These are phyloP conservation scores for Drosophila infuscata DNA, from an alignment of 2,888 invertebrate species.

Conservation along the genomic window DNA sequence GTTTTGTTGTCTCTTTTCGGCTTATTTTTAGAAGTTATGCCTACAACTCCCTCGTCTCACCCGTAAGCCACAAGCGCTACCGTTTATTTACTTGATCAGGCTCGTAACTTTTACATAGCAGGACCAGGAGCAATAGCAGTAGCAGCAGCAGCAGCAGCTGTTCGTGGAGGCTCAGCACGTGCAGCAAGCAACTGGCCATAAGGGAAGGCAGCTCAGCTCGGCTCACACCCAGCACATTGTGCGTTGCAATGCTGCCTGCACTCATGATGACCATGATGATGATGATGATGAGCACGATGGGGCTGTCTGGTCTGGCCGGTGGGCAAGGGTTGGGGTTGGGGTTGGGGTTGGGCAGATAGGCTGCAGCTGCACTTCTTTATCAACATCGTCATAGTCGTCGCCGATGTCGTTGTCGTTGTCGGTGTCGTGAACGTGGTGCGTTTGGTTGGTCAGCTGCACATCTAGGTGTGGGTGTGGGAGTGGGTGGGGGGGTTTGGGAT, in stretches of 20 bases:
- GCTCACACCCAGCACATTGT: constrained; percentile 42
- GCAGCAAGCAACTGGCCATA: constrained; percentile 74
- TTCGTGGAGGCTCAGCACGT: constrained; percentile 77
- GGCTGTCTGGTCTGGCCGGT: constrained; percentile 34
- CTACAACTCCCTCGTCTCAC: constrained; percentile 26
- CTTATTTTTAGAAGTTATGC: constrained; percentile 79
- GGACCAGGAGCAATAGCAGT: constrained; percentile 4
- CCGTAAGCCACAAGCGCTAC: not conserved
- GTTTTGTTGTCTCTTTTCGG: constrained; percentile 83
- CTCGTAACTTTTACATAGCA: constrained; percentile 71
- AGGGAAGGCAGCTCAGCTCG: constrained; percentile 24
- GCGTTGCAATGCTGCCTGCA: constrained; percentile 52
- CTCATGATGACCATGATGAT: constrained; percentile 25
- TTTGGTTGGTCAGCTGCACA: constrained; percentile 70
- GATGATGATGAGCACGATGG: constrained; percentile 31
- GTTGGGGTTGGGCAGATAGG: constrained; percentile 16
- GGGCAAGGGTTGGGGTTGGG: not conserved
- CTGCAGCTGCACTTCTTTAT: constrained; percentile 65
- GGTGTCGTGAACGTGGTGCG: constrained; percentile 51
- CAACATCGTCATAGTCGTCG: constrained; percentile 33
- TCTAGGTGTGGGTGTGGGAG: constrained; percentile 16
- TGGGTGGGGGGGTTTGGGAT: not conserved
- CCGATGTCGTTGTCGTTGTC: constrained; percentile 17
- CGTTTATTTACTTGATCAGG: constrained; percentile 73
- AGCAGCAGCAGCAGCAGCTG: constrained; percentile 63